Evolutionary conservation across 2,113 vertebrate species (phyloP).

Genomic region (Gymnarchus niloticus): DNA sequence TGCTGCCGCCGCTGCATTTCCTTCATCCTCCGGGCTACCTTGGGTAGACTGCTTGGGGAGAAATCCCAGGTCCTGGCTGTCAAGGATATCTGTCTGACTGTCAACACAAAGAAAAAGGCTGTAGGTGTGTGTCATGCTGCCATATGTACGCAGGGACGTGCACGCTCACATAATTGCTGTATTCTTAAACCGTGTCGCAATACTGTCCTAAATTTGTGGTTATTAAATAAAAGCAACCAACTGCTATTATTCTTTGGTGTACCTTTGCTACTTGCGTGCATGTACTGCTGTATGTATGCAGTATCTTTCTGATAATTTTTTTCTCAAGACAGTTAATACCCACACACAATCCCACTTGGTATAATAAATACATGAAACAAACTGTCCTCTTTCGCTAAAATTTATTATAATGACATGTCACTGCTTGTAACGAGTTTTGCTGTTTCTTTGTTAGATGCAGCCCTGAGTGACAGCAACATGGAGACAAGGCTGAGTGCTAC

Average conservation of each 20-base stretch:
- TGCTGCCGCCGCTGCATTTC: slow-evolving; percentile 74
- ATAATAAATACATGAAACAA: no score
- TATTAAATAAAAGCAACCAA: no score
- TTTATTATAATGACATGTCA: no score
- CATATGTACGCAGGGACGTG: not conserved
- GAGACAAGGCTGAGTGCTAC: slow-evolving; percentile 63
- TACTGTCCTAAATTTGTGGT: no score
- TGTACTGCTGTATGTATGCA: no score
- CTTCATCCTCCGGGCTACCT: slow-evolving; percentile 77
- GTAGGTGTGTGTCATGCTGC: slow-evolving; percentile 66
- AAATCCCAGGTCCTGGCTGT: slow-evolving; percentile 86
- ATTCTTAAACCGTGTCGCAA: no score
- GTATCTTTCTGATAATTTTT: no score
- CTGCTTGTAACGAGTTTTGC: not conserved
- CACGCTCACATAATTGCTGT: not conserved
- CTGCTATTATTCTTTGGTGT: no score
- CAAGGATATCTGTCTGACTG: slow-evolving; percentile 73
- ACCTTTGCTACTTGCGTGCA: no score
- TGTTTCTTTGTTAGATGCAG: slow-evolving; percentile 57
- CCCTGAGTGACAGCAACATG: slow-evolving; percentile 66
- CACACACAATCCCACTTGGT: no score
- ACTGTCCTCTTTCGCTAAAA: no score
- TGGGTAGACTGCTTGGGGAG: slow-evolving; percentile 82
- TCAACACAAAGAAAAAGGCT: slow-evolving; percentile 73
- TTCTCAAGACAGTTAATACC: no score